Evolutionary conservation across 2,113 vertebrate genomes (phyloP), one percentile per base, ranked within the genome.

Genomic region (Oplegnathus fasciatus): DNA sequence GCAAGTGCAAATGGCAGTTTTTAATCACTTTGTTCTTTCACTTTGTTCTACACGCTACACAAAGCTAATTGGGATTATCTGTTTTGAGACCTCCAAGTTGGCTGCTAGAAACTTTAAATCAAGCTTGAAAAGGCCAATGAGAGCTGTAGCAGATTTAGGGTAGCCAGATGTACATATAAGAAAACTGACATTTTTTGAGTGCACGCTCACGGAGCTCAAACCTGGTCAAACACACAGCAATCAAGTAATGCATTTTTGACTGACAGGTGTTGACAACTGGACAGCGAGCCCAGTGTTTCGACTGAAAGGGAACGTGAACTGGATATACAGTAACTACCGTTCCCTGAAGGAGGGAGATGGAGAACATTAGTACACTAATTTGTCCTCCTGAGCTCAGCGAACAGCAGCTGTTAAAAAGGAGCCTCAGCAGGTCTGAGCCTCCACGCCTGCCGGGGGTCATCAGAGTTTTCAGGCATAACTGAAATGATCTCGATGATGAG

Each of bases 351-450:
- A 48, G 8, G 32, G 15, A 22, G 26, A 62, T 52, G 9, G 9
- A 6, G n/a, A 17, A 20, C 34, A 37, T 37, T 17, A 37, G 4
- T 2, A 9, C 71, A 71, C n/a, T 57, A 22, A 18, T 58, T 87
- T 74, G n/a, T 32, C 61, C 60, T 74, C 54, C 55, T 40, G 55
- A 65, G 42, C 55, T 75, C 65, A 67, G 44, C 32, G n/a, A 61
- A 54, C 30, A 82, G 26, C 54, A 78, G 74, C 61, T 77, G 54
- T 40, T 86, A 28, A 79, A 86, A 75, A n/a, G 30, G 42, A 76
- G 20, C 75, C 66, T 44, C 66, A 73, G 77, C 73, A 74, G 72
- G 34, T 80, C 66, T 50, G 50, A 66, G 42, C 65, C 32, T 52
- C 40, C 65, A n/a, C 57, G 3, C 40, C 72, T 55, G 81, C 57